A percentile compares a stretch with the other conserved stretches of the same genome.
phyloP scores from a whole-genome alignment of 2,797 vertebrate genomes.

The Prionace glauca region DNA sequence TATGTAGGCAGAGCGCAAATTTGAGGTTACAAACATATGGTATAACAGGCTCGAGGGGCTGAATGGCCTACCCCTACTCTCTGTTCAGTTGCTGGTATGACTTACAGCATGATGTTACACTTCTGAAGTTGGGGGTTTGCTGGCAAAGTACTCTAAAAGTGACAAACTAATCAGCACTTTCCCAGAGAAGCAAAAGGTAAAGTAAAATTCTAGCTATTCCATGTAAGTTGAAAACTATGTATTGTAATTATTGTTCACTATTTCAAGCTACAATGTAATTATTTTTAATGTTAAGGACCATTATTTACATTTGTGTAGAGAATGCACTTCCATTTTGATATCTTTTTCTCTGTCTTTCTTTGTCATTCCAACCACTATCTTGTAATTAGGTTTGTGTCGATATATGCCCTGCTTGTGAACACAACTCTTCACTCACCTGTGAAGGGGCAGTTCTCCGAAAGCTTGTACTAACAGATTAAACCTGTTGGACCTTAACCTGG shows the following conservation, averaged over 20 bases:
- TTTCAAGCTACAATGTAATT: not conserved
- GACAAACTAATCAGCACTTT: not conserved
- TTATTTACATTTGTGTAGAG: not conserved
- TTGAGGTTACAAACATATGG: too few relatives aligned
- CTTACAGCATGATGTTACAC: not conserved
- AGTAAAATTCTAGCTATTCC: not conserved
- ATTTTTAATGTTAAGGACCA: not conserved
- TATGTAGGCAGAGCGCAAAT: too few relatives aligned
- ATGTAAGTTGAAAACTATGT: not conserved
- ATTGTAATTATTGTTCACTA: not conserved
- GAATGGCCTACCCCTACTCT: too few relatives aligned
- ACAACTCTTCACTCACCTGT: too few relatives aligned
- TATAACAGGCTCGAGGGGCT: too few relatives aligned
- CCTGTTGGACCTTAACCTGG: too few relatives aligned
- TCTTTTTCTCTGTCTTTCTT: not conserved
- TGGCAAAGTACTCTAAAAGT: not conserved
- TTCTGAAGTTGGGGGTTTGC: not conserved
- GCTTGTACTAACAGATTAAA: too few relatives aligned
- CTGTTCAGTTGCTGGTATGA: not conserved
- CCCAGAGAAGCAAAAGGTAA: not conserved
- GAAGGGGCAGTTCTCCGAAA: too few relatives aligned
- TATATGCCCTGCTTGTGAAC: too few relatives aligned
- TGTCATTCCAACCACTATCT: not conserved
- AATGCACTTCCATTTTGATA: too few relatives aligned
- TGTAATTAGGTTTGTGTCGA: too few relatives aligned